A percentile compares a stretch with the other conserved stretches of the same genome.
phyloP scores from a whole-genome alignment of 1,140 invertebrate species.

The Oryzaephilus surinamensis region DNA sequence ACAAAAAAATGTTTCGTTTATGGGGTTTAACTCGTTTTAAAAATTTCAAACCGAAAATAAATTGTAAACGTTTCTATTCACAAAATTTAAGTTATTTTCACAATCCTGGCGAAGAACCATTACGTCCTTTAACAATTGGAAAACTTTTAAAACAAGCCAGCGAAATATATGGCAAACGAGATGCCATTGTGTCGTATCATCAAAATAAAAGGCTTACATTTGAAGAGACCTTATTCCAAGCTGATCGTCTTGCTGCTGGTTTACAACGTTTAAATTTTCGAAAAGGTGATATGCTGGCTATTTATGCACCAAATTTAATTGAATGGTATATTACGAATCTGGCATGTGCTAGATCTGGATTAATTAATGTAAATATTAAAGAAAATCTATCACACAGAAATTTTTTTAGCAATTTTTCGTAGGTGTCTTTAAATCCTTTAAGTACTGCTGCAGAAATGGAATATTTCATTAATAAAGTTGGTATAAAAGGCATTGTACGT shows the following conservation, averaged over 20 bases:
- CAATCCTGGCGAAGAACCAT: constrained; percentile 43
- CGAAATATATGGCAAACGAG: constrained; percentile 43
- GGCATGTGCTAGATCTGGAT: constrained; percentile 69
- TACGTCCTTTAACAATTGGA: constrained; percentile 51
- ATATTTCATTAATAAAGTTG: constrained; percentile 71
- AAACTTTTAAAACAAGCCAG: constrained; percentile 46
- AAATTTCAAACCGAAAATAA: too few relatives aligned
- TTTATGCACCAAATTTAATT: constrained; percentile 79
- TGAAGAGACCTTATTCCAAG: constrained; percentile 49
- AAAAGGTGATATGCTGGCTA: constrained; percentile 71
- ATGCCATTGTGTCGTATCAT: constrained; percentile 49
- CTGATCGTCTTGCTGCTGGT: constrained; percentile 72
- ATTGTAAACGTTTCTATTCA: too few relatives aligned
- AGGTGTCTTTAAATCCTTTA: constrained; percentile 77
- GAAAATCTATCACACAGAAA: neutral
- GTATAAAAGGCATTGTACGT: constrained; percentile 59
- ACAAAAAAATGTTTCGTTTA: too few relatives aligned
- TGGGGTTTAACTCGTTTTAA: too few relatives aligned
- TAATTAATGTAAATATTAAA: constrained; percentile 55
- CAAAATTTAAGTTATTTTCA: constrained; percentile 44
- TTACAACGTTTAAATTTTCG: constrained; percentile 64
- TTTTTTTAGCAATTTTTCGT: constrained; percentile 13
- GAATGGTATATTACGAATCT: constrained; percentile 74
- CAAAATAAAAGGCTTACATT: constrained; percentile 54
- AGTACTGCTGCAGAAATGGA: constrained; percentile 67